Evolutionary conservation across 2,888 invertebrate genomes (phyloP).

Genomic region (Tetramorium bicarinatum): DNA sequence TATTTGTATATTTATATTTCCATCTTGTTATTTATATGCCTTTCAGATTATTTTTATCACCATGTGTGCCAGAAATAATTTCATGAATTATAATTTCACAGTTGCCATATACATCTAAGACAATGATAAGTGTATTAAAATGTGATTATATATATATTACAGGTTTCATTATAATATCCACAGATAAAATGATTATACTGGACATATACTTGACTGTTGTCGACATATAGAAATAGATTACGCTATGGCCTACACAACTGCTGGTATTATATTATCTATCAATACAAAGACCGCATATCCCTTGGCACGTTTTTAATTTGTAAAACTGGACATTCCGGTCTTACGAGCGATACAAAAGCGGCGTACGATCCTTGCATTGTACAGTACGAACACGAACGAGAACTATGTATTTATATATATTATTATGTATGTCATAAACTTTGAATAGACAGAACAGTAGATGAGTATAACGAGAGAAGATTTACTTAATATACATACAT

Average conservation of each 20-base stretch:
- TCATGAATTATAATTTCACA: conserved; percentile 58
- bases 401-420: conserved; percentile 61
- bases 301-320: conserved; percentile 72
- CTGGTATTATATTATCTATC: conserved; percentile 42
- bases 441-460: conserved; percentile 73
- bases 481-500: conserved; percentile 54
- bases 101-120: conserved; percentile 59
- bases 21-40: neutral
- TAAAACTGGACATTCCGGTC: conserved; percentile 56
- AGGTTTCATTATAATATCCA: conserved; percentile 63
- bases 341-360: conserved; percentile 66
- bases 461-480: conserved; percentile 69
- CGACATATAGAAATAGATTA: conserved; percentile 70
- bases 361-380: conserved; percentile 56
- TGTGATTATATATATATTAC: conserved; percentile 69
- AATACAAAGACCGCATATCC: conserved; percentile 61
- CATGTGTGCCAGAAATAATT: conserved; percentile 4
- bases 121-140: conserved; percentile 67
- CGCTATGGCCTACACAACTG: conserved; percentile 35
- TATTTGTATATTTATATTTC: neutral
- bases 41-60: conserved; percentile 13
- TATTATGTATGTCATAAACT: conserved; percentile 71
- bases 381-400: conserved; percentile 52
- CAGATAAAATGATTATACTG: conserved; percentile 57
- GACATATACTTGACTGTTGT: conserved; percentile 57